Percentiles rank a stretch among this genome's conserved stretches.
Evolutionary conservation across 2,113 vertebrate genomes (phyloP).

Genomic region (Eurystomus gularis): DNA sequence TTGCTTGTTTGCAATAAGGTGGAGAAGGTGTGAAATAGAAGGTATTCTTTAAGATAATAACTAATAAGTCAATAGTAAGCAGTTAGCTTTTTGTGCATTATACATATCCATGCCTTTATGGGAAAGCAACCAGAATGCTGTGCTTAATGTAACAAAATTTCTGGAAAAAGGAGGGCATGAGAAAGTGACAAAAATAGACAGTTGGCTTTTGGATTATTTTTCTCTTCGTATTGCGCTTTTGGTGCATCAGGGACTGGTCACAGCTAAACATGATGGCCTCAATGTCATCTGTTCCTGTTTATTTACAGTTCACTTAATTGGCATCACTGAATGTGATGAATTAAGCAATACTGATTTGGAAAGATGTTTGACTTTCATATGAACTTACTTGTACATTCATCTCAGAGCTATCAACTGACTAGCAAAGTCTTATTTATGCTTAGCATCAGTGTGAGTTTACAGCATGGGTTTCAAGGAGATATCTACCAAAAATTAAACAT

Average conservation of each 20-base stretch:
- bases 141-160: not conserved
- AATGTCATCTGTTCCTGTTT: not conserved
- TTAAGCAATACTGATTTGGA: not conserved
- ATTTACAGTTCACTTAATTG: not conserved
- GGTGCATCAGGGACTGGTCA: not conserved
- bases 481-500: not conserved
- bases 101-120: not conserved
- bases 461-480: not conserved
- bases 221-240: not conserved
- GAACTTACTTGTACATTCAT: not conserved
- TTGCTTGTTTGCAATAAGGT: not conserved
- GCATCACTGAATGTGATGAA: not conserved
- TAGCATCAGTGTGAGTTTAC: not conserved
- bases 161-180: not conserved
- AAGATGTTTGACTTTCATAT: not conserved
- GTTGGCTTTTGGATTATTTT: not conserved
- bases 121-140: not conserved
- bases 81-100: not conserved
- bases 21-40: not conserved
- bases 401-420: not conserved
- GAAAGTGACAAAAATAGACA: not conserved
- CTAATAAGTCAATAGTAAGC: not conserved
- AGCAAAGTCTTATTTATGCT: not conserved
- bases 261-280: not conserved
- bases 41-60: not conserved